Evolutionary conservation across 2,888 invertebrate species (phyloP).

Genomic region (Ctena decussata): DNA sequence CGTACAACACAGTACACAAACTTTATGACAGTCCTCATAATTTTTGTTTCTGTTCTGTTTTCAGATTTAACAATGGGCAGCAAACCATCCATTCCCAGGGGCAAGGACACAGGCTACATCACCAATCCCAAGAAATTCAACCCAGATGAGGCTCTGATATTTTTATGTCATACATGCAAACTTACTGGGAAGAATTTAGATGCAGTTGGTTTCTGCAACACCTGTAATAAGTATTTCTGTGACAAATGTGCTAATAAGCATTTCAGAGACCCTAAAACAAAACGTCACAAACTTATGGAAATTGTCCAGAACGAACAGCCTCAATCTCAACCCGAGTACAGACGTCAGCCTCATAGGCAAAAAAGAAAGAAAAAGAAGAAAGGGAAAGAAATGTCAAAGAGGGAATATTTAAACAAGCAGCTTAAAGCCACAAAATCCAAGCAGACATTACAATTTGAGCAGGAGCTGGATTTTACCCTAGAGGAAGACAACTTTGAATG

Average conservation of each 20-base stretch:
- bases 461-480: constrained; percentile 1
- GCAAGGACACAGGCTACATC: neutral
- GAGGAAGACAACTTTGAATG: neutral
- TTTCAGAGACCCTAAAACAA: constrained; percentile 2
- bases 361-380: neutral
- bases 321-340: neutral
- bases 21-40: too few species aligned
- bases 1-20: too few species aligned
- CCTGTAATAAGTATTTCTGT: neutral
- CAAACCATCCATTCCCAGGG: neutral
- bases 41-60: too few species aligned
- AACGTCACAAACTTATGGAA: constrained; percentile 1
- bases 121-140: neutral
- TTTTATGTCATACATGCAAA: neutral
- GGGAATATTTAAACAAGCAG: neutral
- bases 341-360: neutral
- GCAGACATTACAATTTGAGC: neutral
- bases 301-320: neutral
- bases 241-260: neutral
- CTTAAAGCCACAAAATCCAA: neutral
- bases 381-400: neutral
- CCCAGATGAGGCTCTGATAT: neutral
- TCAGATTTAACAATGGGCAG: too few species aligned
- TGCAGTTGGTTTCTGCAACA: neutral
- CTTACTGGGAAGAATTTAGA: neutral